These are phyloP conservation scores for Zosterops lateralis DNA, from an alignment of 2,113 vertebrate species.

Conservation along the genomic window DNA sequence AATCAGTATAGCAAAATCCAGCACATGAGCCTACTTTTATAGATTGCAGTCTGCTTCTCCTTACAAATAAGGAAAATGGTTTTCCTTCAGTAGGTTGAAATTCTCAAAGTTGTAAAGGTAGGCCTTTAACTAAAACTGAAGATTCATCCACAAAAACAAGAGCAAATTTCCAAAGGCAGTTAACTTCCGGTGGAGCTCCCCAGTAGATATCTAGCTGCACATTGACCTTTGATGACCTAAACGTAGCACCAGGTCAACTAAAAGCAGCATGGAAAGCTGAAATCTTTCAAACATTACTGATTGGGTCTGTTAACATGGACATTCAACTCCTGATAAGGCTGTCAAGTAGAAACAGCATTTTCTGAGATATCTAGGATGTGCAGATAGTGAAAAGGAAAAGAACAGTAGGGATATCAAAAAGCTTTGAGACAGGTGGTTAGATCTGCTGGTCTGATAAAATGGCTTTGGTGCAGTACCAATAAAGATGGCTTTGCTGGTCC, in stretches of 20 bases:
- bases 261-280: background rate
- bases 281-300: background rate
- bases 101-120: background rate
- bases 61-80: background rate
- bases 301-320: background rate
- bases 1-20: background rate
- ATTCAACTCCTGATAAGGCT: background rate
- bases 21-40: background rate
- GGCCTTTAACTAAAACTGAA: background rate
- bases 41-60: background rate
- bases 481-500: background rate
- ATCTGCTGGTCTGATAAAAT: background rate
- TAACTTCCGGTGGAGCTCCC: background rate
- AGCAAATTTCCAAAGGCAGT: background rate
- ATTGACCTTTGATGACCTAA: background rate
- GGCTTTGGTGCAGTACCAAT: background rate
- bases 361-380: background rate
- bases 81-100: background rate
- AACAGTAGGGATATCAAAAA: background rate
- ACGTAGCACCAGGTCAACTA: fast-evolving
- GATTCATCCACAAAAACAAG: background rate
- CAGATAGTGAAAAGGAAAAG: background rate
- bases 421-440: background rate
- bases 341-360: background rate
- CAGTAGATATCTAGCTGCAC: background rate